A percentile compares a stretch with the other conserved stretches of the same genome.
Evolutionary conservation across 2,888 invertebrate genomes (phyloP).

Genomic region (Torymus texanus): DNA sequence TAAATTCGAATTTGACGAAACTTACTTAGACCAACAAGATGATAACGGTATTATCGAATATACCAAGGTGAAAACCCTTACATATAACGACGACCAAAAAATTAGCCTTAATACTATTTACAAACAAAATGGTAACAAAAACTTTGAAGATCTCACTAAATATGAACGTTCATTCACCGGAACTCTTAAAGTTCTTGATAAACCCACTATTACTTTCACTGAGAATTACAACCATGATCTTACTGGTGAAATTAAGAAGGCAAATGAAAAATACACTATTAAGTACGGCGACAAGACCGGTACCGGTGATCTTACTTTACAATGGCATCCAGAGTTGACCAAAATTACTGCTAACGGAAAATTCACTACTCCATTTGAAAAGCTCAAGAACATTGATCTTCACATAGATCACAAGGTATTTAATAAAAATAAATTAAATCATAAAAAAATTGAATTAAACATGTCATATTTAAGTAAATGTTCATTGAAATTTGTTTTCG

Average conservation of each 20-base stretch:
- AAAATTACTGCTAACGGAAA: slow-evolving; percentile 63
- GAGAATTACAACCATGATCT: slow-evolving; percentile 75
- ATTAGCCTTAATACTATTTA: slow-evolving; percentile 74
- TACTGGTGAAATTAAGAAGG: slow-evolving; percentile 67
- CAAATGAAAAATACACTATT: slow-evolving; percentile 57
- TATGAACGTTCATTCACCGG: slow-evolving; percentile 74
- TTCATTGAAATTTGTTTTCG: neutral
- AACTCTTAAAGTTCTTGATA: slow-evolving; percentile 75
- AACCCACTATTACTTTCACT: slow-evolving; percentile 76
- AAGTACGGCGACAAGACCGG: slow-evolving; percentile 65
- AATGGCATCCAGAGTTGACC: slow-evolving; percentile 62
- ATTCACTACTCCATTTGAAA: slow-evolving; percentile 66
- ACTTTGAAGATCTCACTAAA: slow-evolving; percentile 72
- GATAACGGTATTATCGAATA: slow-evolving; percentile 66
- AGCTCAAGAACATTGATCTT: slow-evolving; percentile 66
- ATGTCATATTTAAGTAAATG: neutral
- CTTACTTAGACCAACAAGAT: slow-evolving; percentile 66
- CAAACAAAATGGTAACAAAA: slow-evolving; percentile 59
- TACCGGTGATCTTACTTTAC: slow-evolving; percentile 57
- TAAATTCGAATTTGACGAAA: slow-evolving; percentile 75
- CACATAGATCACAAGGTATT: slow-evolving; percentile 69
- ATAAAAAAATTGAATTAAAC: neutral
- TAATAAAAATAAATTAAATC: neutral
- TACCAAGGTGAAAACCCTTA: slow-evolving; percentile 73
- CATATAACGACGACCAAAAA: slow-evolving; percentile 77